phyloP scores from a whole-genome alignment of 1,140 invertebrate genomes.

The Cyrtorhinus lividipennis region DNA sequence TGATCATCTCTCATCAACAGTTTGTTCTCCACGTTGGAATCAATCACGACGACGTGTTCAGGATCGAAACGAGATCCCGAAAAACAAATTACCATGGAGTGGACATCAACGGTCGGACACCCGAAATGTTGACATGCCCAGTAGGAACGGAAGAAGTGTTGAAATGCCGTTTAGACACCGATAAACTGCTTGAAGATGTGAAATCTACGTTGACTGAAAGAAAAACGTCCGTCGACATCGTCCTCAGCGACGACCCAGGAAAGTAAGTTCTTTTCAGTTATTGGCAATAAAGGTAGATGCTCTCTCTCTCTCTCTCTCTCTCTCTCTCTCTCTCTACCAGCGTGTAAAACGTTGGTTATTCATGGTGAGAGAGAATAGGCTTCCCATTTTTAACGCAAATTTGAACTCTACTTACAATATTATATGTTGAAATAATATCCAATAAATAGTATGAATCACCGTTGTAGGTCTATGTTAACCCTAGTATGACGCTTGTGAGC shows the following conservation, averaged over 20 bases:
- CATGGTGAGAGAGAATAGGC: no score
- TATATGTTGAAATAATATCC: no score
- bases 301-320: no score
- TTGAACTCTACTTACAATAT: no score
- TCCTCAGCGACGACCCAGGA: background rate
- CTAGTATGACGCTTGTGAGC: no score
- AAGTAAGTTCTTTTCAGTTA: background rate
- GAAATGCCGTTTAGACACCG: background rate
- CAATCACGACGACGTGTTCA: background rate
- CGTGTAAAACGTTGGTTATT: no score
- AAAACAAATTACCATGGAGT: background rate
- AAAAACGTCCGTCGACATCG: background rate
- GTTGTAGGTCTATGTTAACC: no score
- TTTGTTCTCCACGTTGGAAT: background rate
- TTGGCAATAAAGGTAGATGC: no score
- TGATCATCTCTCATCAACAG: no score
- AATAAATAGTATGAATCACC: no score
- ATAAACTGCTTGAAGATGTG: background rate
- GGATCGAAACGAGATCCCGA: background rate
- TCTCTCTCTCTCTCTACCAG: no score
- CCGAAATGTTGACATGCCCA: background rate
- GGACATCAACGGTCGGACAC: background rate
- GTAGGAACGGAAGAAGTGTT: background rate
- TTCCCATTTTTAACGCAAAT: no score
- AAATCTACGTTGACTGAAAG: background rate